Conservation (phyloP, 2,888 invertebrate species). For the Escarpia spicata region DNA sequence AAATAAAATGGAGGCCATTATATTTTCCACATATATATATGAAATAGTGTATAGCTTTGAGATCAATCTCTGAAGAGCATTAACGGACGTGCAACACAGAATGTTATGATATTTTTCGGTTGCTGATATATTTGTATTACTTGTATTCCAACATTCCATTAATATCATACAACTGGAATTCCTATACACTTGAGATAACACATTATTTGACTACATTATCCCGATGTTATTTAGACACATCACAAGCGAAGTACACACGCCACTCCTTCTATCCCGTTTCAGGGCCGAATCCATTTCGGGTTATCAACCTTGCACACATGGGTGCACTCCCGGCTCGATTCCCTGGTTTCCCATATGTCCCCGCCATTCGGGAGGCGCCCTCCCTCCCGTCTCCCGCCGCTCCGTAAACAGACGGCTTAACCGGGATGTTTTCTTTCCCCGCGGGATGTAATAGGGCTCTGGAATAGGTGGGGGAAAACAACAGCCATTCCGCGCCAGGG, state of each 20-base stretch:
- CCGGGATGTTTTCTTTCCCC: constrained; percentile 1
- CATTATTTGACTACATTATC: not conserved
- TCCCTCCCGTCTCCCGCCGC: not conserved
- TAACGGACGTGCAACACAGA: too few species aligned
- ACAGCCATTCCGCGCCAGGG: not conserved
- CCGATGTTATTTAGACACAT: not conserved
- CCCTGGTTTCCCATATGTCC: not conserved
- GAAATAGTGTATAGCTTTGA: too few species aligned
- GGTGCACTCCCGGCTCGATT: not conserved
- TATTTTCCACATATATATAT: too few species aligned
- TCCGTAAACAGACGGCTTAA: not conserved
- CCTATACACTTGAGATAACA: too few species aligned
- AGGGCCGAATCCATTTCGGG: not conserved
- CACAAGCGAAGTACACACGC: not conserved
- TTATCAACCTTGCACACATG: not conserved
- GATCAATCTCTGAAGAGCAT: too few species aligned
- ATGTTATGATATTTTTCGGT: too few species aligned
- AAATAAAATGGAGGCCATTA: too few species aligned
- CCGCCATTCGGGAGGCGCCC: not conserved
- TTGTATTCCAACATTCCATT: too few species aligned
- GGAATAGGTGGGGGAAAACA: not conserved
- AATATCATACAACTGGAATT: too few species aligned
- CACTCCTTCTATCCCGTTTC: not conserved
- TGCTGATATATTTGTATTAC: too few species aligned
- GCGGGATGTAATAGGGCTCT: not conserved